phyloP scores from a whole-genome alignment of 2,797 vertebrate species.

The Sitta carolinensis region DNA sequence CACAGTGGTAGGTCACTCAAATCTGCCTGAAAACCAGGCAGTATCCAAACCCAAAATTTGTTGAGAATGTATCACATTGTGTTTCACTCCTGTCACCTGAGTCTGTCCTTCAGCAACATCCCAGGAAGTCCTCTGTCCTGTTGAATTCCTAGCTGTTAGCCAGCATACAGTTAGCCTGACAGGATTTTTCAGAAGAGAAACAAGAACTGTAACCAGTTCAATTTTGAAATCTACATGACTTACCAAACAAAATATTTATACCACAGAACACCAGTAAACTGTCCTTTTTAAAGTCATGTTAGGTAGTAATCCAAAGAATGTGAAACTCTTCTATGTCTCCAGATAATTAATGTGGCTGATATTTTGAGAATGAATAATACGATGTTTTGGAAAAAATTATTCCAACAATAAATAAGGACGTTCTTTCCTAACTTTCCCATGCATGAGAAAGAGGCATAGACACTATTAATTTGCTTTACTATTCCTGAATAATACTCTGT shows the following conservation, averaged over 20 bases:
- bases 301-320: background rate
- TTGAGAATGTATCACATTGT: background rate
- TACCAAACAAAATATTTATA: background rate
- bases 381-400: background rate
- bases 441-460: background rate
- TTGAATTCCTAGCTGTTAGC: background rate
- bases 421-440: background rate
- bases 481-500: background rate
- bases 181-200: background rate
- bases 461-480: background rate
- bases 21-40: background rate
- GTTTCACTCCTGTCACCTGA: background rate
- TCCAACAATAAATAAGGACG: background rate
- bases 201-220: background rate
- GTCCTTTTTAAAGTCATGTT: background rate
- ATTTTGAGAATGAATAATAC: background rate
- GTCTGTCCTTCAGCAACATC: background rate
- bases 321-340: background rate
- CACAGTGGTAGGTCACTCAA: background rate
- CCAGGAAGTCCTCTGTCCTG: background rate
- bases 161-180: background rate
- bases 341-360: background rate
- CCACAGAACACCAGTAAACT: background rate
- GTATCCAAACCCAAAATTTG: background rate
- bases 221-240: background rate